Evolutionary conservation across 2,113 vertebrate species (phyloP), one percentile per base, ranked within the genome.

Genomic region (Rhinoderma darwinii): DNA sequence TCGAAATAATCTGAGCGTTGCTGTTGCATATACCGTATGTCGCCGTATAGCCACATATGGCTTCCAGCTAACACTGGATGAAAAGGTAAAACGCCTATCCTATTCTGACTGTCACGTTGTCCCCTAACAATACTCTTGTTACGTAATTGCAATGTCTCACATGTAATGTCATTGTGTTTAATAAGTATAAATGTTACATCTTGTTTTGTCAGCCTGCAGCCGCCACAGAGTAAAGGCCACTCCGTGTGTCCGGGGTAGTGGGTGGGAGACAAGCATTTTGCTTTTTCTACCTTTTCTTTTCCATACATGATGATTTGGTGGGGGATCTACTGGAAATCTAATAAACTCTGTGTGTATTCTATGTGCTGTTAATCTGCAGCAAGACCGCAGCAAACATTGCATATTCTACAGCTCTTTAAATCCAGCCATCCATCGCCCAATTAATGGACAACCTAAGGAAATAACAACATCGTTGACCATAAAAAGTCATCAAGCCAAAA

Each of bases 171-270:
- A 37, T 77, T 25, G 25, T 76, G 17, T 86, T 72, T 70, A 37
- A 54, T 66, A 80, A 14, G 5, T 22, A 44, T 82, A 75, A 30
- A 59, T 75, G 41, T 87, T 35, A 82, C 90, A 61, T 91, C 43
- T 76, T 86, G 68, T 54, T 83, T 82, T 59, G 78, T 76, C 82
- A 72, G 80, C 72, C 87, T 84, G 81, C 72, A 70, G 74, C 82
- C 74, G 20, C 12, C 68, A 32, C 74, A 63, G 81, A 83, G 82
- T 80, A 32, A 63, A 68, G 82, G 87, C 79, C 37, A 47, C 74
- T 83, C 80, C 87, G 73, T 20, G 87, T 79, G 81, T 88, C 88
- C 83, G 43, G 41, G 41, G 14, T 87, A 74, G 76, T 18, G 88
- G 82, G 39, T 74, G 86, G 86, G 77, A 61, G 30, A 50, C 25